Evolutionary conservation across 2,113 vertebrate species (phyloP).

Genomic region (Eclectus roratus): DNA sequence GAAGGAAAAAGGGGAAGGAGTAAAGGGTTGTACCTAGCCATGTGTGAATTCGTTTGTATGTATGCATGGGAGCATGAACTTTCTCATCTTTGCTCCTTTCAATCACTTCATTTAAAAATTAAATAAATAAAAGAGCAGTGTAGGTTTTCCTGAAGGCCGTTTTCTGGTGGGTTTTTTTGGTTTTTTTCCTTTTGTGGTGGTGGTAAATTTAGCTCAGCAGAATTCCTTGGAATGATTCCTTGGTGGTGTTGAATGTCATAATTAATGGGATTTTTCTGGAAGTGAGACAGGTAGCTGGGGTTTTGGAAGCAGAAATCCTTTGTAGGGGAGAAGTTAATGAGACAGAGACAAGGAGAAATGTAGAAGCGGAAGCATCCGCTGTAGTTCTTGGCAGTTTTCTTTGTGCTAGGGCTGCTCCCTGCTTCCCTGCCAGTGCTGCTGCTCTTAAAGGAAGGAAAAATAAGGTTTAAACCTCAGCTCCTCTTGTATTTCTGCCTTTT

Average conservation of each 20-base stretch:
- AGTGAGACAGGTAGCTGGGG: background rate
- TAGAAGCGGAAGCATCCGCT: background rate
- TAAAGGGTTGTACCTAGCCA: background rate
- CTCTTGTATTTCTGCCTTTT: background rate
- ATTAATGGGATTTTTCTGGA: conserved; percentile 28
- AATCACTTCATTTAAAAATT: background rate
- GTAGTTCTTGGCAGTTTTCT: background rate
- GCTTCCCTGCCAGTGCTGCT: background rate
- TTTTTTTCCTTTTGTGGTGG: background rate
- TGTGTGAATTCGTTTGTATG: rapidly evolving
- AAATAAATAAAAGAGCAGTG: background rate
- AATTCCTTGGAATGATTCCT: conserved; percentile 18
- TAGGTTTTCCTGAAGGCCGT: background rate
- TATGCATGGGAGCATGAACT: background rate
- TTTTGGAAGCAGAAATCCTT: conserved; percentile 10
- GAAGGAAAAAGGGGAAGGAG: background rate
- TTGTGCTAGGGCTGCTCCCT: background rate
- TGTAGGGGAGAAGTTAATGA: conserved; percentile 15
- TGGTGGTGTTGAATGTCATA: background rate
- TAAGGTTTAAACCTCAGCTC: background rate
- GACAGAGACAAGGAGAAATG: background rate
- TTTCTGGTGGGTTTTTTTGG: background rate
- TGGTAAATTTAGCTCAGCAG: background rate
- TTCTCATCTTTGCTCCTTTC: background rate
- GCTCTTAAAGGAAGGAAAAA: background rate